Percentiles rank a stretch among this genome's conserved stretches.
Evolutionary conservation across 2,797 vertebrate species (phyloP).

Genomic region (Cynodonichthys magdalenae): DNA sequence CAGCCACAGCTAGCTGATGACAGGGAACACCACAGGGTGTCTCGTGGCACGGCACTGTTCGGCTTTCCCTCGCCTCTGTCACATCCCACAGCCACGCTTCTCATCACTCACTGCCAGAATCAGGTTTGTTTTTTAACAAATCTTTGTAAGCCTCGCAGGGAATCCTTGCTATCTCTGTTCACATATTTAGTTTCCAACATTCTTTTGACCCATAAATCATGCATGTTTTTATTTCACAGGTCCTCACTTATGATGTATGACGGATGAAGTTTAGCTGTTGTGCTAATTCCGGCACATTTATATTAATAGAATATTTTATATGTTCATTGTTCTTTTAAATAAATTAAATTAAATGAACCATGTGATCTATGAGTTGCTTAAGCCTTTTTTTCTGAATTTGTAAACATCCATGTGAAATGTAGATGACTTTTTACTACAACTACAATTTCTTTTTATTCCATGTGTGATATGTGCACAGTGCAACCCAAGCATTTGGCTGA

Average conservation of each 20-base stretch:
- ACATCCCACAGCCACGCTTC: slow-evolving; percentile 6
- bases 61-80: slow-evolving; percentile 9
- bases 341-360: neutral
- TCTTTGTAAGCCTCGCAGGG: slow-evolving; percentile 32
- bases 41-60: slow-evolving; percentile 15
- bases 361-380: slow-evolving; percentile 20
- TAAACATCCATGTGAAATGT: slow-evolving; percentile 7
- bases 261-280: too few relatives aligned
- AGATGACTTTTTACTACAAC: neutral
- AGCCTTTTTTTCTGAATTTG: neutral
- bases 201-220: slow-evolving; percentile 21
- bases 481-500: neutral
- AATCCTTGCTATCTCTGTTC: slow-evolving; percentile 33
- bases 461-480: neutral
- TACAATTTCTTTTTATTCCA: neutral
- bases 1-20: slow-evolving; percentile 42
- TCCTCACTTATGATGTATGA: slow-evolving; percentile 12
- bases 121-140: slow-evolving; percentile 33
- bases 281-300: too few relatives aligned
- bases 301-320: too few relatives aligned
- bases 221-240: slow-evolving; percentile 8
- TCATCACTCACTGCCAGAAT: slow-evolving; percentile 39
- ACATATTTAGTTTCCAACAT: slow-evolving; percentile 34
- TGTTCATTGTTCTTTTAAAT: too few relatives aligned
- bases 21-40: slow-evolving; percentile 27